These are phyloP conservation scores for Gambelia wislizenii DNA, from an alignment of 2,797 vertebrate species.

Conservation along the genomic window DNA sequence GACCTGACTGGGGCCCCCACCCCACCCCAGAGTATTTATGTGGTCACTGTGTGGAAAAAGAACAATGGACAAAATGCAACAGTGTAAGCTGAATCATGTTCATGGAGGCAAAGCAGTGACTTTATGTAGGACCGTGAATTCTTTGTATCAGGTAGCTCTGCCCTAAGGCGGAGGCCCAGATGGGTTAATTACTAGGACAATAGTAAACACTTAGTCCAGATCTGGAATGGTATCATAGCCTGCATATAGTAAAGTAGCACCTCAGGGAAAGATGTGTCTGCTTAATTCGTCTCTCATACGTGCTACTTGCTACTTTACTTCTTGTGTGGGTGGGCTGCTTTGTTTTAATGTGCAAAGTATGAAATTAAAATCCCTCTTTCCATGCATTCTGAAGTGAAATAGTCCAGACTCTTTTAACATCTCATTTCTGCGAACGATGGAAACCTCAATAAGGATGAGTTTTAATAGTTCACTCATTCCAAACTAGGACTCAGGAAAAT, in stretches of 20 bases:
- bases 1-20: not conserved
- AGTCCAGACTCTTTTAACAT: not conserved
- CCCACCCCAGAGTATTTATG: not conserved
- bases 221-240: constrained; percentile 67
- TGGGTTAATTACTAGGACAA: constrained; percentile 76
- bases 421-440: not conserved
- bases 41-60: not conserved
- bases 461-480: not conserved
- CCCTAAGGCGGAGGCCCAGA: constrained; percentile 67
- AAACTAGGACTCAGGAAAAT: not conserved
- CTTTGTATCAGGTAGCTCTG: constrained; percentile 27
- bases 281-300: not conserved
- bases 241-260: not conserved
- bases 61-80: not conserved
- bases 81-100: too few species aligned
- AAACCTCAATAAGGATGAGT: not conserved
- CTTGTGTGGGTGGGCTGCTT: not conserved
- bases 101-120: too few species aligned
- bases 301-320: constrained; percentile 5
- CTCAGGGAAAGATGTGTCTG: not conserved
- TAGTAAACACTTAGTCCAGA: constrained; percentile 73
- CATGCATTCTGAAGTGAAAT: not conserved
- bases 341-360: not conserved
- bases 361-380: not conserved
- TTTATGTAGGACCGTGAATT: not conserved